Conservation (phyloP, 2,888 invertebrate genomes). For the Ptycholaimellus sp. region DNA sequence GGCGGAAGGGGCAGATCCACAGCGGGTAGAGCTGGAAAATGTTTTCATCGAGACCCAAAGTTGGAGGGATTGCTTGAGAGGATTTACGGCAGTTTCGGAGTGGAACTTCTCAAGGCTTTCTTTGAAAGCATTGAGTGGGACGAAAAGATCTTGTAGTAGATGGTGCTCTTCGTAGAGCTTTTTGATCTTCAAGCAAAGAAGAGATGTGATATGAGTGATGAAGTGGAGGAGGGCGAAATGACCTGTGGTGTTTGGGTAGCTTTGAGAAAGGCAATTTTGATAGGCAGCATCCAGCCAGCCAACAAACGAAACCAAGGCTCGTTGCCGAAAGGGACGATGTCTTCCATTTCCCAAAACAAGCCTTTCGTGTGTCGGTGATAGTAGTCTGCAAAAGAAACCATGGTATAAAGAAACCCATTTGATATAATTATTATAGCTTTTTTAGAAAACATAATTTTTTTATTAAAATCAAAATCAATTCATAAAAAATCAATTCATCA, state of each 20-base stretch:
- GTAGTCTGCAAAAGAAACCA: no score
- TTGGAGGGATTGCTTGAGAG: background rate
- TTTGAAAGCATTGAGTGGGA: constrained; percentile 41
- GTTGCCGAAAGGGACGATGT: constrained; percentile 60
- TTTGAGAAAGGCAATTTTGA: constrained; percentile 54
- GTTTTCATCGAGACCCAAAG: background rate
- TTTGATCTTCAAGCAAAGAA: constrained; percentile 32
- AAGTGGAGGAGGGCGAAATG: background rate
- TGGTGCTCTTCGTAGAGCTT: constrained; percentile 50
- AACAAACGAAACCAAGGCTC: constrained; percentile 44
- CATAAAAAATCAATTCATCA: no score
- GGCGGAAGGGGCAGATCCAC: constrained; percentile 55
- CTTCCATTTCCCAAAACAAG: constrained; percentile 60
- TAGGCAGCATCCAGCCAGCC: constrained; percentile 57
- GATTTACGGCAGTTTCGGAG: constrained; percentile 38
- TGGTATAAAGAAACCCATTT: no score
- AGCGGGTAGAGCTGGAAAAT: constrained; percentile 46
- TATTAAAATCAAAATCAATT: no score
- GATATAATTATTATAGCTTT: no score
- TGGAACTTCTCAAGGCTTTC: constrained; percentile 42
- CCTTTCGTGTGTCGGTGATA: constrained; percentile 55
- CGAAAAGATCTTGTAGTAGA: constrained; percentile 53
- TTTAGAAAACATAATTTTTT: no score
- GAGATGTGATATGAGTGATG: background rate
- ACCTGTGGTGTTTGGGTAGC: constrained; percentile 34